Conservation (phyloP, 1,140 invertebrate genomes). For the Penaeus japonicus region DNA sequence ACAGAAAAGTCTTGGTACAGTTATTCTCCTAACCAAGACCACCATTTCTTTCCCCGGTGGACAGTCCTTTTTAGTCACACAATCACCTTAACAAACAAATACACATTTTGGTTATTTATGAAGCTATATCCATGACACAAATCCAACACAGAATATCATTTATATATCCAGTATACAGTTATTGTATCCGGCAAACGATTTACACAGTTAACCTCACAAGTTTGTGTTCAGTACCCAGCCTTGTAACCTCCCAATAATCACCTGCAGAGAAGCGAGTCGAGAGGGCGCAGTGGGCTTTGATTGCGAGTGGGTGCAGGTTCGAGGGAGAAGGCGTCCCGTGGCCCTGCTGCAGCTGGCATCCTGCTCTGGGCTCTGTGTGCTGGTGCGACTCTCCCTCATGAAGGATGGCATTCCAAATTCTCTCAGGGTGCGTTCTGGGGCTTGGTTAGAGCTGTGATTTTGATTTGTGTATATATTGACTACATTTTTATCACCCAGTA, state of each 20-base stretch:
- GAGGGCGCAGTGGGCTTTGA: slow-evolving; percentile 70
- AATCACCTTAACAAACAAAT: no score
- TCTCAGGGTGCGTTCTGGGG: slow-evolving; percentile 65
- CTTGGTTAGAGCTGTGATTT: background rate
- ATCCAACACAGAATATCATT: no score
- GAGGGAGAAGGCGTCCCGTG: slow-evolving; percentile 66
- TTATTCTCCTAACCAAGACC: no score
- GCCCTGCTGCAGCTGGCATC: slow-evolving; percentile 74
- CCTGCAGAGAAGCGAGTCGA: slow-evolving; percentile 11
- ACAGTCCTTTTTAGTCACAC: no score
- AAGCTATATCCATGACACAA: no score
- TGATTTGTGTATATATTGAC: no score
- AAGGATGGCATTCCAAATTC: slow-evolving; percentile 67
- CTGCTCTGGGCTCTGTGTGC: slow-evolving; percentile 70
- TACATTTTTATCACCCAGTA: no score
- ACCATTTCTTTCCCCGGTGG: no score
- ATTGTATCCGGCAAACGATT: background rate
- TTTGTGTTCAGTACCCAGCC: background rate
- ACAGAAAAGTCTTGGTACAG: no score
- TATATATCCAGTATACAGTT: no score
- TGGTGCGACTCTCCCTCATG: slow-evolving; percentile 72
- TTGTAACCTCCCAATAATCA: background rate
- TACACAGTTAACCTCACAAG: no score
- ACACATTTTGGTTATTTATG: no score
- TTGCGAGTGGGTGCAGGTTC: slow-evolving; percentile 75